These are phyloP conservation scores for Pteria penguin DNA, from an alignment of 2,888 invertebrate genomes.

Conservation along the genomic window DNA sequence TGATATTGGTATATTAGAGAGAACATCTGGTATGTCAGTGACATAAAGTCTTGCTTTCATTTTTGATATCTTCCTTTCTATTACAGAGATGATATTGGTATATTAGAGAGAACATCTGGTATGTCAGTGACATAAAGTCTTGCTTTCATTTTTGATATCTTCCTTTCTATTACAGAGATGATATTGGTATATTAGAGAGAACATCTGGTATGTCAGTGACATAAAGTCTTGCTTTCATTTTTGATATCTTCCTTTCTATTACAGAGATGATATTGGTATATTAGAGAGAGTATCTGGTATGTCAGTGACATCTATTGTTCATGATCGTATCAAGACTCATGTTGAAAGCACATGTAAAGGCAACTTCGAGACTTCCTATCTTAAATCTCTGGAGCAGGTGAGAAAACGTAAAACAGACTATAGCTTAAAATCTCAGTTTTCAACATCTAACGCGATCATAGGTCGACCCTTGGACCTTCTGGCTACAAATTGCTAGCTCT, in stretches of 20 bases:
- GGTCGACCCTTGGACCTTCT: too few relatives aligned
- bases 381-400: conserved; percentile 87
- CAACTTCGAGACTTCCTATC: conserved; percentile 91
- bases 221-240: conserved; percentile 86
- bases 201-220: conserved; percentile 87
- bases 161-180: conserved; percentile 68
- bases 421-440: too few relatives aligned
- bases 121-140: conserved; percentile 83
- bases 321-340: conserved; percentile 90
- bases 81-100: conserved; percentile 82
- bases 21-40: neutral
- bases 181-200: conserved; percentile 88
- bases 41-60: neutral
- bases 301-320: conserved; percentile 90
- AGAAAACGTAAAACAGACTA: conserved; percentile 31
- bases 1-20: neutral
- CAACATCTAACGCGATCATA: too few relatives aligned
- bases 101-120: conserved; percentile 91
- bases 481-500: too few relatives aligned
- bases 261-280: conserved; percentile 83
- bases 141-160: too few relatives aligned
- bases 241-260: conserved; percentile 80
- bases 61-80: neutral
- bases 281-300: conserved; percentile 92
- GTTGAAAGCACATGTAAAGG: conserved; percentile 92